A percentile compares a stretch with the other conserved stretches of the same genome.
These are phyloP conservation scores for Hedychridium roseum DNA, from an alignment of 2,888 invertebrate species.

Conservation along the genomic window DNA sequence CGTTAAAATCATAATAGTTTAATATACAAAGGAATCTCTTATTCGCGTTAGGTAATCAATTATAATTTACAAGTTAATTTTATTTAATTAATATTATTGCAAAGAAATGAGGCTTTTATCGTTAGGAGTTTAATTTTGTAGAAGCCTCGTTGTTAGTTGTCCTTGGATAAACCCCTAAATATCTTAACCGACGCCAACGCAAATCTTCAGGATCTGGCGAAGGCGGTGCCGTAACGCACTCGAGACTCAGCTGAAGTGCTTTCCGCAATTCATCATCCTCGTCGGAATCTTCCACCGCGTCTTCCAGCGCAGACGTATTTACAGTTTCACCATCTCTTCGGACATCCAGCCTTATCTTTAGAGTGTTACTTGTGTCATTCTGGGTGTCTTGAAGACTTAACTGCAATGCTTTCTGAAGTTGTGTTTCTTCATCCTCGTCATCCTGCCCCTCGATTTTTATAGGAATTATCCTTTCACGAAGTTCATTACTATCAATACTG, in stretches of 20 bases:
- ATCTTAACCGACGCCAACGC: slow-evolving; percentile 52
- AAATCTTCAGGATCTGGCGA: slow-evolving; percentile 59
- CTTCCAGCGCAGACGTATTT: slow-evolving; percentile 16
- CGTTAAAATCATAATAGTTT: slow-evolving; percentile 28
- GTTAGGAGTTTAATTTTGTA: slow-evolving; percentile 58
- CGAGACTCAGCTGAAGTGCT: slow-evolving; percentile 66
- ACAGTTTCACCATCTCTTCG: slow-evolving; percentile 26
- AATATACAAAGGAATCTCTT: slow-evolving; percentile 39
- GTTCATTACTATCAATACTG: no score
- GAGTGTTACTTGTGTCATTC: slow-evolving; percentile 37
- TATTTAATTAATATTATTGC: slow-evolving; percentile 29
- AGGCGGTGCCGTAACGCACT: slow-evolving; percentile 57
- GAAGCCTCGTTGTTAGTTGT: slow-evolving; percentile 48
- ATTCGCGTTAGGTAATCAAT: slow-evolving; percentile 27
- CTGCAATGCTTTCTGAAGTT: slow-evolving; percentile 66
- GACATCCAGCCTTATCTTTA: slow-evolving; percentile 43
- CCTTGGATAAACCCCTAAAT: slow-evolving; percentile 45
- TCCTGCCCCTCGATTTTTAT: slow-evolving; percentile 43
- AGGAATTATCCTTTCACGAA: slow-evolving; percentile 54
- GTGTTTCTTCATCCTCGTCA: slow-evolving; percentile 61
- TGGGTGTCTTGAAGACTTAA: slow-evolving; percentile 64
- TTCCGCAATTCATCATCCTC: slow-evolving; percentile 65
- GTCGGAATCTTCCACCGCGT: slow-evolving; percentile 42
- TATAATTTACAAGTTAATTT: slow-evolving; percentile 42
- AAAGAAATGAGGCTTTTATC: slow-evolving; percentile 29